Conservation (phyloP, 2,888 invertebrate species). For the Tanytarsus gracilentus region DNA sequence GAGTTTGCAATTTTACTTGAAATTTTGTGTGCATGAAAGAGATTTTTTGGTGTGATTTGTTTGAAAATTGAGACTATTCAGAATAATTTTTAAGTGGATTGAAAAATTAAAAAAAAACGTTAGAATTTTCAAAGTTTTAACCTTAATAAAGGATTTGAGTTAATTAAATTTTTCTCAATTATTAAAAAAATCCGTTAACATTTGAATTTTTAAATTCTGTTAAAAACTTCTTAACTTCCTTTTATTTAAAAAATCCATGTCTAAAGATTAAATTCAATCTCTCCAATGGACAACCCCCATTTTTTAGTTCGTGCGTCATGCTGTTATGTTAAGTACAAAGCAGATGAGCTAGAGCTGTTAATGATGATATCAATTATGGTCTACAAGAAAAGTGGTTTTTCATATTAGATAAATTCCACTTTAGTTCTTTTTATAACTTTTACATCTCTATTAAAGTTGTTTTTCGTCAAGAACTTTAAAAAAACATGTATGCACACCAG, state of each 20-base stretch:
- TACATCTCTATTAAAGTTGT: too few species aligned
- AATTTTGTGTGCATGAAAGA: too few species aligned
- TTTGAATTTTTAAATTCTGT: background rate
- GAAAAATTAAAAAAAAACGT: background rate
- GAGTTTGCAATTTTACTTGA: background rate
- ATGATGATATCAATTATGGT: background rate
- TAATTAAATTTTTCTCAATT: background rate
- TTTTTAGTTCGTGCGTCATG: background rate
- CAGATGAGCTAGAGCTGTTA: background rate
- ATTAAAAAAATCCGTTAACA: background rate
- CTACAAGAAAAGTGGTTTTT: background rate
- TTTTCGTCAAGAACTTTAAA: background rate
- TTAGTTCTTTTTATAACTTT: too few species aligned
- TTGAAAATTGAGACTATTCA: too few species aligned
- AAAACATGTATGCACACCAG: too few species aligned
- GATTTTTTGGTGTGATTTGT: too few species aligned
- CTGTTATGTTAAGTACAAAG: background rate
- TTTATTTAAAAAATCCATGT: background rate
- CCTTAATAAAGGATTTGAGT: background rate
- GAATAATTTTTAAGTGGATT: too few species aligned
- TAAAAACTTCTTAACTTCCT: background rate
- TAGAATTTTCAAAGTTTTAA: background rate
- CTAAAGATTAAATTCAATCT: too few species aligned
- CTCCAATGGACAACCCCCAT: too few species aligned
- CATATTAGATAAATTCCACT: too few species aligned